Conservation (phyloP, 2,797 vertebrate genomes). For the Syngnathus acus region DNA sequence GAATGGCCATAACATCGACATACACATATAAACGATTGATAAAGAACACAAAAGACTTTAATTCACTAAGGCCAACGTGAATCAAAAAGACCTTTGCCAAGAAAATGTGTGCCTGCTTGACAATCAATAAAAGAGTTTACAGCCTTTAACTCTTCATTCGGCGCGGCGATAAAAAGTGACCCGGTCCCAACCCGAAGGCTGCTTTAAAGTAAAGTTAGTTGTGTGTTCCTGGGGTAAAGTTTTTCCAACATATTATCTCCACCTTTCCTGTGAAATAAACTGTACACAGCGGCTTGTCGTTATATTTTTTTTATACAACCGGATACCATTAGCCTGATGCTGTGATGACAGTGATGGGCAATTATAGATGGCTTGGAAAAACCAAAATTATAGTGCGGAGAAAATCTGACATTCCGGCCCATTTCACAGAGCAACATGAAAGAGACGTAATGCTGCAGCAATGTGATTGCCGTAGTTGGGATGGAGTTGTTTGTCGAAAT, state of each 20-base stretch:
- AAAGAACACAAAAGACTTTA: neutral
- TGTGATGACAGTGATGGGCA: conserved; percentile 35
- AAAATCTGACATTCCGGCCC: neutral
- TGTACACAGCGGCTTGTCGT: neutral
- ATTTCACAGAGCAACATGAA: neutral
- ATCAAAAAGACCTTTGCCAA: neutral
- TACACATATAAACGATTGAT: neutral
- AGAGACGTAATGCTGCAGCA: neutral
- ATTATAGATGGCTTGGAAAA: conserved; percentile 40
- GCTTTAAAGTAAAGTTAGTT: neutral
- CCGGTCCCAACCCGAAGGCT: neutral
- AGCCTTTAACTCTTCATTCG: conserved; percentile 2
- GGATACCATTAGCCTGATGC: neutral
- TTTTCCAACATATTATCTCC: neutral
- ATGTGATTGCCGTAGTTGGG: neutral
- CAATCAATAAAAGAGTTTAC: conserved; percentile 6
- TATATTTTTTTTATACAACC: neutral
- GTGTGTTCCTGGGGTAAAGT: neutral
- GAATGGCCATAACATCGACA: neutral
- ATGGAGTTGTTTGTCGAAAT: neutral
- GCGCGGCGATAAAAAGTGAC: conserved; percentile 1
- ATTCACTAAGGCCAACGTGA: conserved; percentile 2
- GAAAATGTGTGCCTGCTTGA: conserved; percentile 1
- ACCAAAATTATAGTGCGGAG: conserved; percentile 1
- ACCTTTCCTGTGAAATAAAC: neutral